These are phyloP conservation scores for Zosterops japonicus DNA, from an alignment of 2,113 vertebrate genomes.

Conservation along the genomic window DNA sequence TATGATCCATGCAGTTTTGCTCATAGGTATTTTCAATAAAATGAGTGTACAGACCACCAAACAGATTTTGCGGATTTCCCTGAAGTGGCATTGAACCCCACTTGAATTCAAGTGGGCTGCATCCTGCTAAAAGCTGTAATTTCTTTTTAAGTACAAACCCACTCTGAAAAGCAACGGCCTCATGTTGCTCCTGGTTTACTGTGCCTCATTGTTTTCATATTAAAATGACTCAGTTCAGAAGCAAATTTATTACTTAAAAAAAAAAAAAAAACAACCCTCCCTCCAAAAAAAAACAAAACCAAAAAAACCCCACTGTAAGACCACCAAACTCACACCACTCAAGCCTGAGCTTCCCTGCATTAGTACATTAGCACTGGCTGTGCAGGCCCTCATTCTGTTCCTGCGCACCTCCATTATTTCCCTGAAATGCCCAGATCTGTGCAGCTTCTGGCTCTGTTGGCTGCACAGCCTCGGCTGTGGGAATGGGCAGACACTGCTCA, in stretches of 20 bases:
- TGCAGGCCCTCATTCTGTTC: not conserved
- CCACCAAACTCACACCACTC: not conserved
- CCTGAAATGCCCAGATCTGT: not conserved
- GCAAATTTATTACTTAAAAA: not conserved
- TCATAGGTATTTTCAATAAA: slow-evolving; percentile 7
- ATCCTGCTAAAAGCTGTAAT: not conserved
- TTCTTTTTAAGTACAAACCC: not conserved
- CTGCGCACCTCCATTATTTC: not conserved
- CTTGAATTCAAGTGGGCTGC: not conserved
- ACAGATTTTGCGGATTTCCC: not conserved
- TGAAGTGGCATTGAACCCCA: not conserved
- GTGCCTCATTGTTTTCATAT: not conserved
- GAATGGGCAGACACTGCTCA: not conserved
- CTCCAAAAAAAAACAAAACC: not conserved
- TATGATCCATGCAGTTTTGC: not conserved
- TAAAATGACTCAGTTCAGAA: not conserved
- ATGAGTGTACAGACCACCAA: not conserved
- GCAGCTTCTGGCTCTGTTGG: not conserved
- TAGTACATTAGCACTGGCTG: no score
- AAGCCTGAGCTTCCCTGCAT: not conserved
- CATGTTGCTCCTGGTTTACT: not conserved
- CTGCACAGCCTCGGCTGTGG: not conserved
- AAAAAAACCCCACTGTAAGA: not conserved
- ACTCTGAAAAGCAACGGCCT: not conserved
- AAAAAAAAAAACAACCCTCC: no score